Conservation (phyloP, 2,888 invertebrate genomes). For the Notodonta dromedarius region DNA sequence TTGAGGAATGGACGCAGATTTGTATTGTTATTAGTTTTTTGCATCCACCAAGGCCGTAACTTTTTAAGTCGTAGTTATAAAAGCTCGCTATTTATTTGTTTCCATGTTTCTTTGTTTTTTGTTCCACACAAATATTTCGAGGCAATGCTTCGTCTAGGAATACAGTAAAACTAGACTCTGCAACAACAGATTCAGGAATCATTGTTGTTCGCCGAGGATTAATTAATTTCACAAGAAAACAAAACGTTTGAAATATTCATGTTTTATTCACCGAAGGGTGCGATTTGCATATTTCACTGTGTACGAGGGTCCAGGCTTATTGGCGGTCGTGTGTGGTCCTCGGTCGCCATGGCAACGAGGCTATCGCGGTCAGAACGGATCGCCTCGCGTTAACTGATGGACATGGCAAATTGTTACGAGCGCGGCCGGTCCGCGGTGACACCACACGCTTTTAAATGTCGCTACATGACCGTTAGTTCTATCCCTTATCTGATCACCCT, state of each 20-base stretch:
- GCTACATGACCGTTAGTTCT: slow-evolving; percentile 55
- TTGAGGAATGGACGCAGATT: too few species aligned
- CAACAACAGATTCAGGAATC: slow-evolving; percentile 22
- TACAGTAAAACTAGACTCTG: slow-evolving; percentile 23
- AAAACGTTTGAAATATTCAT: slow-evolving; percentile 65
- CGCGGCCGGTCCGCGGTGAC: slow-evolving; percentile 52
- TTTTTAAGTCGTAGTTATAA: neutral
- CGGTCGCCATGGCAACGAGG: slow-evolving; percentile 68
- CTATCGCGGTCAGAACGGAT: slow-evolving; percentile 45
- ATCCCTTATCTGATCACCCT: slow-evolving; percentile 51
- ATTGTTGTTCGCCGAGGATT: slow-evolving; percentile 41
- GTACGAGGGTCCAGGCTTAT: slow-evolving; percentile 54
- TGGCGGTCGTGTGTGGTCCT: slow-evolving; percentile 79
- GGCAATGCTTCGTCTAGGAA: slow-evolving; percentile 11
- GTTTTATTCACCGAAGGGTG: slow-evolving; percentile 58
- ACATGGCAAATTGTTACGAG: slow-evolving; percentile 74
- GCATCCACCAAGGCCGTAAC: too few species aligned
- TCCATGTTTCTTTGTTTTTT: neutral
- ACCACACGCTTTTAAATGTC: slow-evolving; percentile 67
- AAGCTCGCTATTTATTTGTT: neutral
- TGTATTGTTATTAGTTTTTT: too few species aligned
- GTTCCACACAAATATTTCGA: neutral
- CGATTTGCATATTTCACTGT: slow-evolving; percentile 62
- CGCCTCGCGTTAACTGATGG: slow-evolving; percentile 67
- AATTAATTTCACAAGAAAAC: slow-evolving; percentile 65